Conservation (phyloP, 1,140 invertebrate genomes). For the Ridgeia piscesae region DNA sequence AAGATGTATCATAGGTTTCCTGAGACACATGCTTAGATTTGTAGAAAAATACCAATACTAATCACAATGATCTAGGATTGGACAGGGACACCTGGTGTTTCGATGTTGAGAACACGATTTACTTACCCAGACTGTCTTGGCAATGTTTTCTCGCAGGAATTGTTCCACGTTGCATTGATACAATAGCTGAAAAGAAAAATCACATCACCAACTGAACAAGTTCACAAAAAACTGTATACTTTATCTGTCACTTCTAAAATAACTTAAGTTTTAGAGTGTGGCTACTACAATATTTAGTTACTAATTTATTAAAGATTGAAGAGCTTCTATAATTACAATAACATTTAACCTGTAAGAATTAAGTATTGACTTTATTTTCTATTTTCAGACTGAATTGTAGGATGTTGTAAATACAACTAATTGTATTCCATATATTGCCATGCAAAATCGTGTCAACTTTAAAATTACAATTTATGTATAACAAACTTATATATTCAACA, state of each 20-base stretch:
- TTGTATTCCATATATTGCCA: too few relatives aligned
- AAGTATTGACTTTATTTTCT: not conserved
- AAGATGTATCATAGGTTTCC: too few relatives aligned
- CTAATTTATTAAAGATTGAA: not conserved
- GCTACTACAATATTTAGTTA: not conserved
- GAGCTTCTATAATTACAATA: not conserved
- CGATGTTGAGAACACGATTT: not conserved
- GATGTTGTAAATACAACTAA: too few relatives aligned
- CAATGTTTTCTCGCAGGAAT: constrained; percentile 65
- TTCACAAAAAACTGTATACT: not conserved
- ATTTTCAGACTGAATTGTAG: too few relatives aligned
- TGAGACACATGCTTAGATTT: too few relatives aligned
- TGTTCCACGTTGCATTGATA: constrained; percentile 69
- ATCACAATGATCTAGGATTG: too few relatives aligned
- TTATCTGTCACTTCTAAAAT: not conserved
- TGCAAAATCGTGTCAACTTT: not conserved
- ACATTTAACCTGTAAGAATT: not conserved
- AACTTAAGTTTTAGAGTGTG: not conserved
- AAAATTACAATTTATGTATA: not conserved
- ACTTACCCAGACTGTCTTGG: constrained; percentile 66
- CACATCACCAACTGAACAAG: not conserved
- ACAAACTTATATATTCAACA: not conserved
- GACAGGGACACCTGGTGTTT: too few relatives aligned
- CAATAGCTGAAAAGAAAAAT: constrained; percentile 50
- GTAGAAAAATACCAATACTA: too few relatives aligned